Conservation (phyloP, 2,888 invertebrate genomes). For the Andrena trimmerana region DNA sequence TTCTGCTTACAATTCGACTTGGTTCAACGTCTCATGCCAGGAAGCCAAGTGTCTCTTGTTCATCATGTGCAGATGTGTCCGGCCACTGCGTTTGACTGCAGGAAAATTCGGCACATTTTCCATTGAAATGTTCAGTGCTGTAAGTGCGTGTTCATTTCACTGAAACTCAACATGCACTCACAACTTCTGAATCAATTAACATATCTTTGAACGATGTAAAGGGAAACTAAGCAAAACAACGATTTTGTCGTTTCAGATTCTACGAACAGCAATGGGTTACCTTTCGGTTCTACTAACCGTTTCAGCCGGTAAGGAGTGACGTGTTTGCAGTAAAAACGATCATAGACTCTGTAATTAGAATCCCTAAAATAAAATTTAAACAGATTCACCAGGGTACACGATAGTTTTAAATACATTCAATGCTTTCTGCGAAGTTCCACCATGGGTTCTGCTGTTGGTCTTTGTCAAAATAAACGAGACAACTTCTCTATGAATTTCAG, state of each 20-base stretch:
- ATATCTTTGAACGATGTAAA: background rate
- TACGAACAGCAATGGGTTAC: slow-evolving; percentile 67
- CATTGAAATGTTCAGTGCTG: slow-evolving; percentile 72
- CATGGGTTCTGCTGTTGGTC: too few relatives aligned
- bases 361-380: background rate
- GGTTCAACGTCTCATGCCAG: slow-evolving; percentile 67
- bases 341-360: background rate
- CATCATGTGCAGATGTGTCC: slow-evolving; percentile 60
- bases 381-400: too few relatives aligned
- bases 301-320: slow-evolving; percentile 17
- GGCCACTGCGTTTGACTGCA: slow-evolving; percentile 74
- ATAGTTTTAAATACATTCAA: too few relatives aligned
- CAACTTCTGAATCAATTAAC: too few relatives aligned
- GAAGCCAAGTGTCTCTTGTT: slow-evolving; percentile 66
- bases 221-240: background rate
- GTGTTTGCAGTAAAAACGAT: too few relatives aligned
- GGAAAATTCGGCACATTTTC: slow-evolving; percentile 76
- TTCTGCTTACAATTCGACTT: slow-evolving; percentile 68
- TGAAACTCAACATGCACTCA: too few relatives aligned
- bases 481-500: too few relatives aligned
- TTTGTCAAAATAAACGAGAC: too few relatives aligned
- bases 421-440: too few relatives aligned
- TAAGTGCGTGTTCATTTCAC: slow-evolving; percentile 37
- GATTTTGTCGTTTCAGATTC: slow-evolving; percentile 46
- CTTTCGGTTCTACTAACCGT: slow-evolving; percentile 69